Base-by-base conservation (phyloP, 2,797 vertebrate species). In the Phoxinus dragarum region DNA sequence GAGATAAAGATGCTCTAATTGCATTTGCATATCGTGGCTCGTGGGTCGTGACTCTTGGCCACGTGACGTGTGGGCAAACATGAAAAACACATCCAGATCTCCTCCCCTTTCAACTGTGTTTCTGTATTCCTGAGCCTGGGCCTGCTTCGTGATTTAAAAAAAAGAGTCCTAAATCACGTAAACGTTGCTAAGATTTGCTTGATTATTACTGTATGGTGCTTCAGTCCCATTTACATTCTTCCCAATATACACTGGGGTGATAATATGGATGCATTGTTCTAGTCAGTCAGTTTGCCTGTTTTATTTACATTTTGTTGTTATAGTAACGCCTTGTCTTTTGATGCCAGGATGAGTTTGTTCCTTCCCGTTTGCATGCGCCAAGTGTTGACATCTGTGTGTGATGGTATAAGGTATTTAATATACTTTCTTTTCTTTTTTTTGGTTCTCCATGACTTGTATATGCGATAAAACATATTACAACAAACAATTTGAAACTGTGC, bases 1-100 rank as follows among this genome's bases (percentile, higher is more conserved):
- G 90, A 93, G 92, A 94, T 93, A 93, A 94, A 93, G 92, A 93
- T 90, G 89, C 86, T 88, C 82, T 94, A 94, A 94, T 93, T 94
- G 86, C 93, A 95, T 95, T 94, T 94, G 91, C 93, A 94, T 94
- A 94, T 93, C 90, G 79, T 87, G 81, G 36, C 85, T 74, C n/a
- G 64, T 80, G 84, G 90, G 90, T 89, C 88, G 59, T 86, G 90
- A 88, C 87, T 88, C 69, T 42, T 67, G 77, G 69, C 81, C 87
- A 84, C 69, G 84, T 88, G 87, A 88, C 66, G 76, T 71, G 68
- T 67, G 21, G 78, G 82, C 61, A 81, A 84, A 81, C 86, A 81
- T 77, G 86, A 87, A 80, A 84, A 81, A 87, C 64, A 84, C 54
- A 88, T 81, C 83, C 73, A 78, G 79, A 77, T 73, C 52, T 74